A percentile compares a stretch with the other conserved stretches of the same genome.
Evolutionary conservation across 2,797 vertebrate genomes (phyloP).

Genomic region (Anguilla obscura): DNA sequence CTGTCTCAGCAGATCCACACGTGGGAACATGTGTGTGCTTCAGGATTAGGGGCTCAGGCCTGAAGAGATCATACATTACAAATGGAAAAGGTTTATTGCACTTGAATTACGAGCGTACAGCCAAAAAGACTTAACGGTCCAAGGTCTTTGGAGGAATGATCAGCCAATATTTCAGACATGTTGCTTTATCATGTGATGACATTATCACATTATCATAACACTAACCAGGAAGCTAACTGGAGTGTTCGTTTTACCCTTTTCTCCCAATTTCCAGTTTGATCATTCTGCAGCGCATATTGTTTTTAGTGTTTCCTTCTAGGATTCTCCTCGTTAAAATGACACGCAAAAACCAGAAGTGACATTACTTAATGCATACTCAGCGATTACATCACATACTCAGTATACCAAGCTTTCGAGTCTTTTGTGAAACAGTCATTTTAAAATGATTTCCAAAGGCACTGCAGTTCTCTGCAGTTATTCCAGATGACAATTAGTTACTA

Average conservation of each 20-base stretch:
- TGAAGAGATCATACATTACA: neutral
- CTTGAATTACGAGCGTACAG: no score
- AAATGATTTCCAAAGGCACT: neutral
- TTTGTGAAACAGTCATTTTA: neutral
- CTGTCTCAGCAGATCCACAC: no score
- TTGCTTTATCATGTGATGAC: neutral
- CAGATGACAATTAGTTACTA: neutral
- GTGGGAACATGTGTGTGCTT: neutral
- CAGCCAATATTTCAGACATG: neutral
- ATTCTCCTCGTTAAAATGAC: no score
- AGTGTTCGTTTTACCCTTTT: no score
- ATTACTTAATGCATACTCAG: no score
- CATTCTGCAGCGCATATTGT: no score
- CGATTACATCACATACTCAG: neutral
- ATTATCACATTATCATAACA: neutral
- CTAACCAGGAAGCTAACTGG: no score
- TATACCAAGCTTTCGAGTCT: neutral
- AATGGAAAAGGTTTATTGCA: no score
- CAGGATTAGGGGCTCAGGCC: neutral
- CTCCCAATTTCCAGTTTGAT: no score
- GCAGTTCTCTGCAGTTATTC: neutral
- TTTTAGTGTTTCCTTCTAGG: no score
- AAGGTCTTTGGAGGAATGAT: no score
- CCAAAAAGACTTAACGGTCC: neutral
- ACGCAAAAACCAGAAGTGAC: no score